These are phyloP conservation scores for Ctenicera cuprea DNA, from an alignment of 2,888 invertebrate genomes.

Conservation along the genomic window DNA sequence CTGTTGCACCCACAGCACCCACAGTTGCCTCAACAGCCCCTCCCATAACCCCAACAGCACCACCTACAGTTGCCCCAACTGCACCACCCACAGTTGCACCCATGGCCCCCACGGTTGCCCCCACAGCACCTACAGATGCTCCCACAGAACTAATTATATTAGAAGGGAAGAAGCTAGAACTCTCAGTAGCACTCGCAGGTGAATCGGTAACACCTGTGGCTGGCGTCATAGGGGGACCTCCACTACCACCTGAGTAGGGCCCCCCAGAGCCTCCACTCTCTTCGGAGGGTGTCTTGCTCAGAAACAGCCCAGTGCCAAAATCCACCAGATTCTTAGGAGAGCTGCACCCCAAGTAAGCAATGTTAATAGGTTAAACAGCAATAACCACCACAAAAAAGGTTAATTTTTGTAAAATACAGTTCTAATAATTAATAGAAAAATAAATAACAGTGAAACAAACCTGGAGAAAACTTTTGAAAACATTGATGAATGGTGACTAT, in stretches of 20 bases:
- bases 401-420: conserved; percentile 4
- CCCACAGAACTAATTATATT: conserved; percentile 71
- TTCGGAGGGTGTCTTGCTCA: conserved; percentile 94
- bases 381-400: conserved; percentile 21
- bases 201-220: conserved; percentile 79
- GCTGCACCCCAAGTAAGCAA: conserved; percentile 73
- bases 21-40: conserved; percentile 66
- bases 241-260: conserved; percentile 66
- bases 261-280: conserved; percentile 82
- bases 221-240: conserved; percentile 79
- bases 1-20: conserved; percentile 68
- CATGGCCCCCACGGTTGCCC: conserved; percentile 67
- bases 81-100: conserved; percentile 66
- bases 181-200: conserved; percentile 72
- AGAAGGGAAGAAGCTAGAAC: conserved; percentile 71
- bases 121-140: conserved; percentile 69
- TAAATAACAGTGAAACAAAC: conserved; percentile 73
- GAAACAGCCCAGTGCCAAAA: conserved; percentile 95
- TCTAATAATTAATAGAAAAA: conserved; percentile 10
- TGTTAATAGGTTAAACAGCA: conserved; percentile 66
- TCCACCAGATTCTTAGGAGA: conserved; percentile 97
- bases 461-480: conserved; percentile 95
- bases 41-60: conserved; percentile 67
- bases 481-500: conserved; percentile 80
- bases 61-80: conserved; percentile 66